Conservation (phyloP, 2,888 invertebrate species). For the Laothoe populi region DNA sequence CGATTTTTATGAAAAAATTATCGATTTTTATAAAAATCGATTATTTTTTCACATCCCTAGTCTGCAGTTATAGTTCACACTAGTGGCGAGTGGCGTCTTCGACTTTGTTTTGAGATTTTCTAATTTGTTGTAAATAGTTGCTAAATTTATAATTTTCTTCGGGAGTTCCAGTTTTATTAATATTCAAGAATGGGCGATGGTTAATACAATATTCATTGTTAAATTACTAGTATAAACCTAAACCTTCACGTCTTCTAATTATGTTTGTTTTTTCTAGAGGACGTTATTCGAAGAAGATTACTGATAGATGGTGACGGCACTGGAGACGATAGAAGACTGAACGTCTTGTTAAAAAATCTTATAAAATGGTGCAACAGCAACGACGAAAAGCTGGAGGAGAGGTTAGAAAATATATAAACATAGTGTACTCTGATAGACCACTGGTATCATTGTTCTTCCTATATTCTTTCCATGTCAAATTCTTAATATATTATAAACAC, state of each 20-base stretch:
- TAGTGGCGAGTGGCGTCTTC: no score
- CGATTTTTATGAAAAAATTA: no score
- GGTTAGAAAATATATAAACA: conserved; percentile 67
- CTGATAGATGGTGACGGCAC: conserved; percentile 98
- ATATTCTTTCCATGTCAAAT: no score
- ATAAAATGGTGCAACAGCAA: conserved; percentile 91
- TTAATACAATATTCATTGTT: conserved; percentile 32
- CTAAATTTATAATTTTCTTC: no score
- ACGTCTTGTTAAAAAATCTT: conserved; percentile 92
- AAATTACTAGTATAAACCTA: not conserved
- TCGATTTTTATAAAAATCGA: no score
- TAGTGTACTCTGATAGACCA: not conserved
- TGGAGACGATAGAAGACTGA: conserved; percentile 96
- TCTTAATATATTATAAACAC: no score
- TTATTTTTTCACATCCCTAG: no score
- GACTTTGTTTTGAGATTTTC: conserved; percentile 13
- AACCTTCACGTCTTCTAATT: not conserved
- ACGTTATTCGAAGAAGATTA: conserved; percentile 95
- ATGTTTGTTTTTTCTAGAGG: conserved; percentile 87
- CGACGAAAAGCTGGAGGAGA: conserved; percentile 88
- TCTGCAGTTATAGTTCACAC: no score
- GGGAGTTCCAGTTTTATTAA: no score
- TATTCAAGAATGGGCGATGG: conserved; percentile 49
- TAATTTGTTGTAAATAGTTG: no score
- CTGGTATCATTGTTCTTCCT: not conserved